phyloP scores from a whole-genome alignment of 2,797 vertebrate genomes.

The Malacoraja senta region DNA sequence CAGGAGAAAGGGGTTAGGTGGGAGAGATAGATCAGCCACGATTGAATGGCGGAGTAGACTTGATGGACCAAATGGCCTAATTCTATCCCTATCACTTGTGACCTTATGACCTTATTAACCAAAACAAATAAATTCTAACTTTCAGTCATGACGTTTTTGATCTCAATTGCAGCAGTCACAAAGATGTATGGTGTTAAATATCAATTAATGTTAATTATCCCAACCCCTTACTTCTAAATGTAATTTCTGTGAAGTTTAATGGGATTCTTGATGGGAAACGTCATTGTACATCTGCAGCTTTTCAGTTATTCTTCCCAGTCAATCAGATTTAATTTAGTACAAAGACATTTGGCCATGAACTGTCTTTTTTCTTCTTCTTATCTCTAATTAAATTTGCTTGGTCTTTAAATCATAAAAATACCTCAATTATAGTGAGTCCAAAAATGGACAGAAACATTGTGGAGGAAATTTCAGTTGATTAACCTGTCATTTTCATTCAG shows the following conservation, averaged over 20 bases:
- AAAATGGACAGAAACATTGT: neutral
- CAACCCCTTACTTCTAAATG: neutral
- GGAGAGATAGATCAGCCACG: no score
- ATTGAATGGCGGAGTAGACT: no score
- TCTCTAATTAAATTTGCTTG: slow-evolving; percentile 25
- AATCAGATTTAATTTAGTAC: slow-evolving; percentile 13
- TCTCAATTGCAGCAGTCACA: slow-evolving; percentile 4
- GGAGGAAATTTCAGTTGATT: slow-evolving; percentile 3
- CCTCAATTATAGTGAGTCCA: neutral
- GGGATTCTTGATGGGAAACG: slow-evolving; percentile 11
- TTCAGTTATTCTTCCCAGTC: slow-evolving; percentile 12
- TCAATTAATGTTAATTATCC: slow-evolving; percentile 30
- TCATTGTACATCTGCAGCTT: slow-evolving; percentile 17
- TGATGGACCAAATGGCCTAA: no score
- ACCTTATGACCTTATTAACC: no score
- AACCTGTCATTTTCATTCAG: neutral
- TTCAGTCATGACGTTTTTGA: neutral
- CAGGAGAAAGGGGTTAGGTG: no score
- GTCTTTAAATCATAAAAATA: neutral
- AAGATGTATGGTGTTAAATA: slow-evolving; percentile 28
- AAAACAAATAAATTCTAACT: neutral
- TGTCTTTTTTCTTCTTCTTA: neutral
- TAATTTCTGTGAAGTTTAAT: slow-evolving; percentile 22
- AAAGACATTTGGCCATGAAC: neutral
- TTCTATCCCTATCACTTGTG: no score